phyloP scores from a whole-genome alignment of 2,888 invertebrate genomes.

The Crepidodera aurea region DNA sequence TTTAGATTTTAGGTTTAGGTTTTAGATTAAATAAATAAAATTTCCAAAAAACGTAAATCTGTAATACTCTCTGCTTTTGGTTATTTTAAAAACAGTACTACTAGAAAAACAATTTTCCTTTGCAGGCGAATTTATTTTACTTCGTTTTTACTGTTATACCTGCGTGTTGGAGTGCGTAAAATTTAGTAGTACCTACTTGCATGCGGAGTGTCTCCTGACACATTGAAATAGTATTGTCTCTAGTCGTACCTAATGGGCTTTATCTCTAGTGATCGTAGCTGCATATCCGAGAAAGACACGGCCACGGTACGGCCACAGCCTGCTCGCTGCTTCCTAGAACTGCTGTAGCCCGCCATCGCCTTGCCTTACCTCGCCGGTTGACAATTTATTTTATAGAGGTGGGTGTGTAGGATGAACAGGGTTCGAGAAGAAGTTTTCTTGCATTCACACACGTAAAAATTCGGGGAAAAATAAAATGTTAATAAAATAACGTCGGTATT shows the following conservation, averaged over 20 bases:
- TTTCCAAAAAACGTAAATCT: too few species aligned
- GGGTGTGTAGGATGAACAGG: conserved; percentile 53
- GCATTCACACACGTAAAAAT: neutral
- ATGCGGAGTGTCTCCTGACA: conserved; percentile 56
- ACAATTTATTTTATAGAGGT: conserved; percentile 63
- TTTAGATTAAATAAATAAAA: too few species aligned
- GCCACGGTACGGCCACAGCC: conserved; percentile 44
- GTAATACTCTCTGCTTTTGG: too few species aligned
- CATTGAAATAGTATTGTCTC: conserved; percentile 64
- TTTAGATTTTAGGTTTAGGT: too few species aligned
- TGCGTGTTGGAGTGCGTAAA: conserved; percentile 15
- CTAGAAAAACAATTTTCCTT: neutral
- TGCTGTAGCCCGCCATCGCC: conserved; percentile 47
- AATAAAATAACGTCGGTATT: too few species aligned
- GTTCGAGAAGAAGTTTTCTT: neutral
- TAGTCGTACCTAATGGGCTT: conserved; percentile 63
- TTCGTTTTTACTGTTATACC: neutral
- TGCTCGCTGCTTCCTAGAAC: conserved; percentile 60
- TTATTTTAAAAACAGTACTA: too few species aligned
- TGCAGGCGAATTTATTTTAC: neutral
- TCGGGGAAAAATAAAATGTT: neutral
- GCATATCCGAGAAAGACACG: conserved; percentile 28
- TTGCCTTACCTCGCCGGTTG: conserved; percentile 51
- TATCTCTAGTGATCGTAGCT: conserved; percentile 59
- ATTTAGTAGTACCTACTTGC: conserved; percentile 22